These are phyloP conservation scores for Alviniconcha strummeri DNA, from an alignment of 2,888 invertebrate genomes.

Conservation along the genomic window DNA sequence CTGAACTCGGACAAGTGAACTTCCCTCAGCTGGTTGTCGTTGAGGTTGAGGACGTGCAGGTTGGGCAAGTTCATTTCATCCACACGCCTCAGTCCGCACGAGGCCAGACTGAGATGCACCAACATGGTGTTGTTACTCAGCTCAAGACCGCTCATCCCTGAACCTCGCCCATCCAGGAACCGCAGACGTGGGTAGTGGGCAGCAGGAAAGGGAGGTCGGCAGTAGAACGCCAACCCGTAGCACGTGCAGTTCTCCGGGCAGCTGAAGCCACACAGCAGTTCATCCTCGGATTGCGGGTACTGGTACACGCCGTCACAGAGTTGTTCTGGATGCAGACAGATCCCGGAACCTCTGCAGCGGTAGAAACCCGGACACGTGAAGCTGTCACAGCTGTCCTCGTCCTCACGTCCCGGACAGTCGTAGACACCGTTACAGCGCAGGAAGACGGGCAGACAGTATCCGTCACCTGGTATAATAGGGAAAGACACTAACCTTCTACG, in stretches of 20 bases:
- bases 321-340: constrained; percentile 4
- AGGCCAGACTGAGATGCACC: constrained; percentile 1
- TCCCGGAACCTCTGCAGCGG: not conserved
- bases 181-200: not conserved
- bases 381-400: not conserved
- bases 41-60: constrained; percentile 3
- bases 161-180: constrained; percentile 1
- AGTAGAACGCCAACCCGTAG: not conserved
- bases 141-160: not conserved
- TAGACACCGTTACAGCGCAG: not conserved
- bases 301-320: constrained; percentile 14
- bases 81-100: not conserved
- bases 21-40: constrained; percentile 2
- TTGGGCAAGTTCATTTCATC: not conserved
- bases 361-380: not conserved
- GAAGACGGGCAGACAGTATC: too few relatives aligned
- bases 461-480: too few relatives aligned
- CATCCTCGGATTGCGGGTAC: constrained; percentile 4
- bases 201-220: not conserved
- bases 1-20: not conserved
- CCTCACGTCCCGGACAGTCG: constrained; percentile 5
- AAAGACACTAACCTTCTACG: too few relatives aligned
- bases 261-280: constrained; percentile 10
- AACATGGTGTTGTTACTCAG: not conserved
- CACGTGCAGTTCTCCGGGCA: not conserved